Evolutionary conservation across 1,140 invertebrate genomes (phyloP).

Genomic region (Pentalonia nigronervosa): DNA sequence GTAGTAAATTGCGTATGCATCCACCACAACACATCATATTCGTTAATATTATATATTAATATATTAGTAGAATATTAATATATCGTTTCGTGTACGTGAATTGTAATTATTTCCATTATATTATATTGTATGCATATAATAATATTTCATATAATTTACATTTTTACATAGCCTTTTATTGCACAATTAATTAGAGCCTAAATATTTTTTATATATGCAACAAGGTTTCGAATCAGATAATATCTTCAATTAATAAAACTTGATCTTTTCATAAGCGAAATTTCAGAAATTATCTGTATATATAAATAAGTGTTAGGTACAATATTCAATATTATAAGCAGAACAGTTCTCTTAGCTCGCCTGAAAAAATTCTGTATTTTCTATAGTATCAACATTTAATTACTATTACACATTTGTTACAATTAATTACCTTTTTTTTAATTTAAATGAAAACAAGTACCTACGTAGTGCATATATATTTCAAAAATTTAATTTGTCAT

Average conservation of each 20-base stretch:
- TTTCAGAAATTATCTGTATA: too few species aligned
- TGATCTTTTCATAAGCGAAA: too few species aligned
- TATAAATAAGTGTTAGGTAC: not conserved
- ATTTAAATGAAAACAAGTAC: not conserved
- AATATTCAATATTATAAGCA: not conserved
- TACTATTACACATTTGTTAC: not conserved
- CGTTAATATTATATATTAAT: not conserved
- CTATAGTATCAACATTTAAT: not conserved
- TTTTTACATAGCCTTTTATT: not conserved
- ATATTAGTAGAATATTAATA: not conserved
- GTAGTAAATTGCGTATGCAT: not conserved
- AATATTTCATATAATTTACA: not conserved
- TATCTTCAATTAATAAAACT: not conserved
- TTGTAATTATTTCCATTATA: not conserved
- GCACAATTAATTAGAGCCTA: not conserved
- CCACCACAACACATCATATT: not conserved
- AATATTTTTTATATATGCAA: not conserved
- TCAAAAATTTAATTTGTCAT: not conserved
- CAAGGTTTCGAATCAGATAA: not conserved
- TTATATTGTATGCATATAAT: not conserved
- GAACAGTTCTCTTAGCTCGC: not conserved
- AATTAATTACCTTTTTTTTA: too few species aligned
- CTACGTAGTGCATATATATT: not conserved
- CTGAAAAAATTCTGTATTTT: not conserved
- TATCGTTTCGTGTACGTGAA: not conserved